Conservation (phyloP, 2,888 invertebrate genomes). For the Mythimna loreyi region DNA sequence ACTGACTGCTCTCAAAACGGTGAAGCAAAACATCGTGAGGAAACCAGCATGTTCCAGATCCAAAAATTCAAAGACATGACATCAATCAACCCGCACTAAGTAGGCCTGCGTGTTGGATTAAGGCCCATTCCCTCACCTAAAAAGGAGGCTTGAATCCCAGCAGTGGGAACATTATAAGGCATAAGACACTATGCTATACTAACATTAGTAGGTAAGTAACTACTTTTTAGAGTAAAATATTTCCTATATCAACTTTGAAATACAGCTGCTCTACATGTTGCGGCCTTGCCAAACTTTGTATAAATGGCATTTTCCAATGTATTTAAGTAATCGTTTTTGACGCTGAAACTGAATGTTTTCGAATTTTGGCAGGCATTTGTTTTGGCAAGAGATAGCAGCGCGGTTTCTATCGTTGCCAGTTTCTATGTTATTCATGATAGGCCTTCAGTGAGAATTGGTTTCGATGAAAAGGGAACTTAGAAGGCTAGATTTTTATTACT, state of each 20-base stretch:
- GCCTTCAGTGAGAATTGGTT: slow-evolving; percentile 7
- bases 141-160: too few species aligned
- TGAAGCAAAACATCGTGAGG: too few species aligned
- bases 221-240: neutral
- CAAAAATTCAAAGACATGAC: too few species aligned
- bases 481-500: neutral
- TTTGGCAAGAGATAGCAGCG: slow-evolving; percentile 36
- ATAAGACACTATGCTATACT: too few species aligned
- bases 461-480: neutral
- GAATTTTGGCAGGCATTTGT: slow-evolving; percentile 44
- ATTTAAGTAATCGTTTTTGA: slow-evolving; percentile 47
- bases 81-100: too few species aligned
- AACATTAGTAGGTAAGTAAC: neutral
- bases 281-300: slow-evolving; percentile 33
- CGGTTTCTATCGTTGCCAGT: slow-evolving; percentile 18
- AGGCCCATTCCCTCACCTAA: too few species aligned
- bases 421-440: slow-evolving; percentile 16
- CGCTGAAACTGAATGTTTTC: slow-evolving; percentile 6
- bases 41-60: too few species aligned
- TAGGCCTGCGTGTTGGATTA: too few species aligned
- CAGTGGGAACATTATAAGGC: too few species aligned
- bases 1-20: too few species aligned
- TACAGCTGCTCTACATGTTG: slow-evolving; percentile 6
- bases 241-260: slow-evolving; percentile 1
- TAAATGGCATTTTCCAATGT: slow-evolving; percentile 33